These are phyloP conservation scores for Psettodes erumei DNA, from an alignment of 2,113 vertebrate genomes.

Conservation along the genomic window DNA sequence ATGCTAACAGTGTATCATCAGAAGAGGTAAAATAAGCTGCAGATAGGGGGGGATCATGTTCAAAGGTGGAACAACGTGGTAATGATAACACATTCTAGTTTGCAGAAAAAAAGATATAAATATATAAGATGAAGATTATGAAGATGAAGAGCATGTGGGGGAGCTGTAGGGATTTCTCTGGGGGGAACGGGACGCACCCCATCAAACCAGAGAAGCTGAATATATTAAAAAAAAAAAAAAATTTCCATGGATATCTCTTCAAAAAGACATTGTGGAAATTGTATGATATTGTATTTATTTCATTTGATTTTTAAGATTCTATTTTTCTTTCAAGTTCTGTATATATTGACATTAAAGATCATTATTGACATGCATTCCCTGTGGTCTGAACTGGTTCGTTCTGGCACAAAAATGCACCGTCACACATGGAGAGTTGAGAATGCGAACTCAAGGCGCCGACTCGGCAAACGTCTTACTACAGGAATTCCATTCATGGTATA, in stretches of 20 bases:
- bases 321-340: constrained; percentile 93
- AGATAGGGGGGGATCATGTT: constrained; percentile 57
- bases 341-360: constrained; percentile 96
- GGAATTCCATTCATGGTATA: too few species aligned
- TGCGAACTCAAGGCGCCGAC: too few species aligned
- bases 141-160: constrained; percentile 75
- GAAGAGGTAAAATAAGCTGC: constrained; percentile 66
- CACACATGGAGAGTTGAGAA: neutral
- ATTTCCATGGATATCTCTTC: constrained; percentile 83
- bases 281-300: constrained; percentile 98
- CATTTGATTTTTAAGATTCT: constrained; percentile 92
- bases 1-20: constrained; percentile 66
- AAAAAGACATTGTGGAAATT: constrained; percentile 91
- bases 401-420: neutral
- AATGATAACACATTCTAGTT: constrained; percentile 38
- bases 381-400: constrained; percentile 21
- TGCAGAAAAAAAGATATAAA: constrained; percentile 42
- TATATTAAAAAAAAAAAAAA: constrained; percentile 42
- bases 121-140: constrained; percentile 29
- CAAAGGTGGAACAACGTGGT: constrained; percentile 63
- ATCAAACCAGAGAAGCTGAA: constrained; percentile 75
- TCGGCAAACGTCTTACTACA: too few species aligned
- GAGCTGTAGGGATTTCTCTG: constrained; percentile 73
- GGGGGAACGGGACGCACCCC: constrained; percentile 67
- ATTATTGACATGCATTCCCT: constrained; percentile 83